A percentile compares a stretch with the other conserved stretches of the same genome.
phyloP scores from a whole-genome alignment of 23 tunicate species.

The Phallusia fumigata region DNA sequence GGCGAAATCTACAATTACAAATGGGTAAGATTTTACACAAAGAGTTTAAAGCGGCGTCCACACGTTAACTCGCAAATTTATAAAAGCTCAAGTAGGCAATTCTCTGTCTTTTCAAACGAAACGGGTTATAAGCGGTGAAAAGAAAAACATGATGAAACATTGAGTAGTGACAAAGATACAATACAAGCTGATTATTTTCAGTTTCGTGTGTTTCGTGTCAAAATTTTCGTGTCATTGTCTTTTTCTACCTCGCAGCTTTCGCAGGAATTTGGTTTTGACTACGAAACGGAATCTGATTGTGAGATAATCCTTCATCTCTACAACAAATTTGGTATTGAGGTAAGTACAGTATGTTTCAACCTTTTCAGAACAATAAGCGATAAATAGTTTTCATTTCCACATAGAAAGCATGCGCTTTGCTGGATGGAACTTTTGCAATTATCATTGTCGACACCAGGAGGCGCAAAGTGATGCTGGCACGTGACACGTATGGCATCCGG shows the following conservation, averaged over 20 bases:
- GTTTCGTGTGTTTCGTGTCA: no score
- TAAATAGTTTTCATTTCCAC: background rate
- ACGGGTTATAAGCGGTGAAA: no score
- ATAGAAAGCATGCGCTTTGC: constrained; percentile 31
- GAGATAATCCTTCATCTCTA: constrained; percentile 71
- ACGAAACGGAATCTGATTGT: constrained; percentile 63
- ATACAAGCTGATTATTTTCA: background rate
- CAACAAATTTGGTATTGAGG: constrained; percentile 61
- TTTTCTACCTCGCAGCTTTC: constrained; percentile 37
- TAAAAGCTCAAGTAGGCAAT: no score
- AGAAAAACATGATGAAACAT: no score
- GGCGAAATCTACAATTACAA: constrained; percentile 67
- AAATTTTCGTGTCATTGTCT: no score
- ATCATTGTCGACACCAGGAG: constrained; percentile 38
- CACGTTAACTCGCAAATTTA: no score
- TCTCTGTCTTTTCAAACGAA: no score
- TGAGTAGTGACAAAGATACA: no score
- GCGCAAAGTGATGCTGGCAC: no score
- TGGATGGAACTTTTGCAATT: constrained; percentile 66
- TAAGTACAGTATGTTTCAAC: no score
- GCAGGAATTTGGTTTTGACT: constrained; percentile 41
- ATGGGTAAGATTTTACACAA: constrained; percentile 21
- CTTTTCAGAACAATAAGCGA: background rate
- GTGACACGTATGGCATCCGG: constrained; percentile 63
- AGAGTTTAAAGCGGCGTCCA: no score